Conservation (phyloP, 2,797 vertebrate species). For the Danionella dracula region DNA sequence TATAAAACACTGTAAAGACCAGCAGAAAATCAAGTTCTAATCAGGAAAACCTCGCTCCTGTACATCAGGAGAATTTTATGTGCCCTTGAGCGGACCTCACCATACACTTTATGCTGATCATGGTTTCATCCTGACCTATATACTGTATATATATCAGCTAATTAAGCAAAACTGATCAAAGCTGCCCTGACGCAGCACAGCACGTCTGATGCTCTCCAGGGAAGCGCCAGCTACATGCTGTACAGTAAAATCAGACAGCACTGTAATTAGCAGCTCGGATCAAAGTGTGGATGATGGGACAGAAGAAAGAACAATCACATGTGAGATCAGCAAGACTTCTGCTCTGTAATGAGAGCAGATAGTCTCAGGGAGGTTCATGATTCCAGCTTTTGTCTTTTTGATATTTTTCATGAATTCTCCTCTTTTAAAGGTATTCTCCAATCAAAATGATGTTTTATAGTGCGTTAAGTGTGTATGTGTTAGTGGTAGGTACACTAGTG, state of each 20-base stretch:
- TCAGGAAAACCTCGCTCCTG: too few species aligned
- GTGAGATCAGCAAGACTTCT: background rate
- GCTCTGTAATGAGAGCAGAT: background rate
- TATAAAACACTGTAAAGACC: too few species aligned
- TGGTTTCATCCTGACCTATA: background rate
- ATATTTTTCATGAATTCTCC: too few species aligned
- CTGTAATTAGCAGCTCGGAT: background rate
- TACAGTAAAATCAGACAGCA: background rate
- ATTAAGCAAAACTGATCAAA: background rate
- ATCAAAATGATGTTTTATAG: too few species aligned
- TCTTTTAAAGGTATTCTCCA: too few species aligned
- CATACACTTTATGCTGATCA: background rate
- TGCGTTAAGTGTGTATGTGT: too few species aligned
- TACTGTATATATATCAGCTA: background rate
- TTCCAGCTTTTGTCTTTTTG: too few species aligned
- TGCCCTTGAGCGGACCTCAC: background rate
- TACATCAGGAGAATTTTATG: too few species aligned
- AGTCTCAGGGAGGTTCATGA: too few species aligned
- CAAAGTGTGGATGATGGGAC: background rate
- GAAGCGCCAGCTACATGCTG: background rate
- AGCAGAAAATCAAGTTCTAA: too few species aligned
- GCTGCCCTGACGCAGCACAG: background rate
- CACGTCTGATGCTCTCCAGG: background rate
- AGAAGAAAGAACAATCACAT: background rate
- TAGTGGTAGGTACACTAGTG: too few species aligned